Percentiles rank a stretch among this genome's conserved stretches.
phyloP scores from a whole-genome alignment of 2,113 vertebrate genomes.

The Myrmophylax atrothorax region DNA sequence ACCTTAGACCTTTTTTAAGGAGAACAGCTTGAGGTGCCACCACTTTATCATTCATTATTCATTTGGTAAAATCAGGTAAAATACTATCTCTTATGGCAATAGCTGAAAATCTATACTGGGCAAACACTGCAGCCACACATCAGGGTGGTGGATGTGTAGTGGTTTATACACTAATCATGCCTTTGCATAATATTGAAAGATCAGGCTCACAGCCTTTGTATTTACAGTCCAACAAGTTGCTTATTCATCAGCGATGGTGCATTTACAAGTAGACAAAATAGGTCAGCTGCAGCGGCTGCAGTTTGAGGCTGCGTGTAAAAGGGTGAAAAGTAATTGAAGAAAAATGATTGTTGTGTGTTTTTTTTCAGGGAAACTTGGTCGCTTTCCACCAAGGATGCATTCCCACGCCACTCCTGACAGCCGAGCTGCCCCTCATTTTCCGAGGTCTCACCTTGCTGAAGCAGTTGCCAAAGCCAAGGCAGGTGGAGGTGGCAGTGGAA shows the following conservation, averaged over 20 bases:
- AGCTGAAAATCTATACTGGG: not conserved
- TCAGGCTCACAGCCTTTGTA: not conserved
- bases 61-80: not conserved
- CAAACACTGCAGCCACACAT: not conserved
- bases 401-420: constrained; percentile 67
- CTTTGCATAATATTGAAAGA: not conserved
- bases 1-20: not conserved
- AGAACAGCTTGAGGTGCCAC: not conserved
- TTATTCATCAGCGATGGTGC: not conserved
- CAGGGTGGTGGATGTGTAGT: not conserved
- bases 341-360: not conserved
- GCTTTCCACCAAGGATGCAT: constrained; percentile 77
- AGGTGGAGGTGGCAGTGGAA: constrained; percentile 55
- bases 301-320: not conserved
- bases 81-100: not conserved
- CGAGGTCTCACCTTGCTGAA: constrained; percentile 80
- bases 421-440: constrained; percentile 68
- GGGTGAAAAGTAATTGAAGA: not conserved
- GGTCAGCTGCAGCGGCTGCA: not conserved
- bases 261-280: not conserved
- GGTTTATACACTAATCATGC: not conserved
- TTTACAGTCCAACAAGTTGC: not conserved
- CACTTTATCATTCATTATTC: not conserved
- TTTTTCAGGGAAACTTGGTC: constrained; percentile 82
- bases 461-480: constrained; percentile 82